Evolutionary conservation across 2,888 invertebrate genomes (phyloP).

Genomic region (Apotomis betuletana): DNA sequence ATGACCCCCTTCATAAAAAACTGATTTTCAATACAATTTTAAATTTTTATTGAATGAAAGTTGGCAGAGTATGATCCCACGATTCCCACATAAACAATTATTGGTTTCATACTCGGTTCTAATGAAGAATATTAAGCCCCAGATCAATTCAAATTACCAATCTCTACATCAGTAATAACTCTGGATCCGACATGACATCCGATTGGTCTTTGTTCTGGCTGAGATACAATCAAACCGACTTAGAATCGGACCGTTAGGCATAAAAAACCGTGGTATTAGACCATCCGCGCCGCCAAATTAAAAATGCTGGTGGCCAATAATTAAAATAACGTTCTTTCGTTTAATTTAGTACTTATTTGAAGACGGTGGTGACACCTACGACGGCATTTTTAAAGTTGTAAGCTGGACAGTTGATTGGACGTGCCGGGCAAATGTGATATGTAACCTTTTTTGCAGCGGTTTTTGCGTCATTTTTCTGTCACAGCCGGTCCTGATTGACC

Average conservation of each 20-base stretch:
- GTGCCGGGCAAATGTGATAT: slow-evolving; percentile 7
- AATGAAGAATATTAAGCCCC: slow-evolving; percentile 18
- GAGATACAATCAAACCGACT: slow-evolving; percentile 32
- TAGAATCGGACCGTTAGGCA: slow-evolving; percentile 30
- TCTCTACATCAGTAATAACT: slow-evolving; percentile 38
- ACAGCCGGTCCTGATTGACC: slow-evolving; percentile 3
- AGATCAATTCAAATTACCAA: slow-evolving; percentile 15
- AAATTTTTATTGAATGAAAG: too few species aligned
- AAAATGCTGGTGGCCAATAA: slow-evolving; percentile 2
- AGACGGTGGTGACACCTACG: not conserved
- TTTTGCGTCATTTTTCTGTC: slow-evolving; percentile 14
- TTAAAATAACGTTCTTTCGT: not conserved
- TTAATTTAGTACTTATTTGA: not conserved
- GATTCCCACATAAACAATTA: not conserved
- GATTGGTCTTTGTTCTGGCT: slow-evolving; percentile 36
- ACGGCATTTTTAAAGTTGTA: slow-evolving; percentile 20
- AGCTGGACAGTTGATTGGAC: slow-evolving; percentile 11
- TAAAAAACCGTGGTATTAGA: slow-evolving; percentile 31
- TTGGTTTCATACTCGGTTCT: not conserved
- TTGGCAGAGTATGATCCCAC: too few species aligned
- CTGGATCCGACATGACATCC: slow-evolving; percentile 36
- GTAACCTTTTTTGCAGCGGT: slow-evolving; percentile 15
- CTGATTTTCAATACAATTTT: too few species aligned
- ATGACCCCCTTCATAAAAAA: too few species aligned
- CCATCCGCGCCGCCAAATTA: slow-evolving; percentile 27